A percentile compares a stretch with the other conserved stretches of the same genome.
phyloP scores from a whole-genome alignment of 2,888 invertebrate genomes.

The Caenorhabditis sinica region DNA sequence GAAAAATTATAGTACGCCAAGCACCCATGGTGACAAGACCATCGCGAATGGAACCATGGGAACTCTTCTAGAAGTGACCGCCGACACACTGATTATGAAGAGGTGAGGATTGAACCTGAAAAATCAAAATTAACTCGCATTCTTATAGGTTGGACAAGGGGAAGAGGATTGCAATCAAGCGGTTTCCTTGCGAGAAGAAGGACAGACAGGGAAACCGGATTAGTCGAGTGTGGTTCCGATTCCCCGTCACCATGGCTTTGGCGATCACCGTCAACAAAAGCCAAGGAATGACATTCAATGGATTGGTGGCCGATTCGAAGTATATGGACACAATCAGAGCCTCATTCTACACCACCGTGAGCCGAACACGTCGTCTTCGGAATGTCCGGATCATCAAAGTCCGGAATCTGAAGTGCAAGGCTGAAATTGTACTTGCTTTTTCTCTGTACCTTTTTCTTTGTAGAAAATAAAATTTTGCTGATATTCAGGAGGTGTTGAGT shows the following conservation, averaged over 20 bases:
- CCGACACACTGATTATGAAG: too few species aligned
- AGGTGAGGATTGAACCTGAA: background rate
- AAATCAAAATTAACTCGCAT: background rate
- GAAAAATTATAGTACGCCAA: too few species aligned
- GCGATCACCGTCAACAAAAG: slow-evolving; percentile 6
- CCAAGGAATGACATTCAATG: slow-evolving; percentile 8
- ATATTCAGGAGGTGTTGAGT: too few species aligned
- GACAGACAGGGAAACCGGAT: too few species aligned
- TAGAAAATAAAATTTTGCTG: too few species aligned
- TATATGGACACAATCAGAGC: background rate
- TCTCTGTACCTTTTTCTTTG: too few species aligned
- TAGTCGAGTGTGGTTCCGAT: background rate
- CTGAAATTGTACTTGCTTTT: too few species aligned
- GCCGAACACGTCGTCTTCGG: too few species aligned
- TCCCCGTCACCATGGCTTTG: background rate
- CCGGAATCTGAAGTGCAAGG: too few species aligned
- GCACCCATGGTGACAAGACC: background rate
- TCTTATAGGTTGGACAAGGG: background rate
- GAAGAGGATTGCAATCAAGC: background rate
- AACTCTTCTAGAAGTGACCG: too few species aligned
- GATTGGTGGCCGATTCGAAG: background rate
- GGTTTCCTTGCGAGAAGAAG: background rate
- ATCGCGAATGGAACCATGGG: background rate
- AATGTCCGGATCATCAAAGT: too few species aligned
- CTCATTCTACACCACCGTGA: background rate